Base-by-base conservation (phyloP, 2,888 invertebrate genomes). In the Lepidocyrtinus sp. region DNA sequence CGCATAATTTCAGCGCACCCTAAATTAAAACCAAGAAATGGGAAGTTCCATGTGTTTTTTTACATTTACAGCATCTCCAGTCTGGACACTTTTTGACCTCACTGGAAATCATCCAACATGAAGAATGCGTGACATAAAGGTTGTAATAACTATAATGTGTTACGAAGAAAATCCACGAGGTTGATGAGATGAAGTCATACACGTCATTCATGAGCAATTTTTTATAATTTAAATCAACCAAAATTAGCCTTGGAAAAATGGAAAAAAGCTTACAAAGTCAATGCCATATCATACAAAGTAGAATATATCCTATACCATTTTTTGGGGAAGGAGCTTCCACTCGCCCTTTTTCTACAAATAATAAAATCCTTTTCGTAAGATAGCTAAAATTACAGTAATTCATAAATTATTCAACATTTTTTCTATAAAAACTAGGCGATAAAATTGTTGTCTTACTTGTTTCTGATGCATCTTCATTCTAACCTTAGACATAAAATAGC, bases 371-470 rank as follows among this genome's bases (percentile, higher is more conserved):
- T 46, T 2, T 22, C 46, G 50, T 22, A 46, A 46, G 50, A 67
- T 46, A 24, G 7, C 15, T 22, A 22, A n/a, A 46, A 67, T 46
- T 67, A 45, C 3, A 45, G n/a, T 1, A 67, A 45, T 67, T 67
- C 67, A 67, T 67, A 67, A 45, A 67, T 67, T 67, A 67, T 67
- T 67, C 67, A 67, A n/a, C 25, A 46, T 15, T n/a, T 15, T 19
- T 64, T 61, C 61, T 9, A 69, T 55, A 21, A 25, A 69, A 50
- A 68, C 15, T 1, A 46, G n/a, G 46, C 50, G 68, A 50, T 55
- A 68, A 50, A 45, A 67, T 46, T 69, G 17, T 26, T 69, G n/a
- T 55, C 26, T 69, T 50, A 69, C 26, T n/a, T 26, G 69, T 26
- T 69, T 55, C 9, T 62, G 2, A 9, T 26, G 69, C 24, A 69